Percentiles rank a stretch among this genome's conserved stretches.
Evolutionary conservation across 1,140 invertebrate genomes (phyloP).

Genomic region (Sweltsa coloradensis): DNA sequence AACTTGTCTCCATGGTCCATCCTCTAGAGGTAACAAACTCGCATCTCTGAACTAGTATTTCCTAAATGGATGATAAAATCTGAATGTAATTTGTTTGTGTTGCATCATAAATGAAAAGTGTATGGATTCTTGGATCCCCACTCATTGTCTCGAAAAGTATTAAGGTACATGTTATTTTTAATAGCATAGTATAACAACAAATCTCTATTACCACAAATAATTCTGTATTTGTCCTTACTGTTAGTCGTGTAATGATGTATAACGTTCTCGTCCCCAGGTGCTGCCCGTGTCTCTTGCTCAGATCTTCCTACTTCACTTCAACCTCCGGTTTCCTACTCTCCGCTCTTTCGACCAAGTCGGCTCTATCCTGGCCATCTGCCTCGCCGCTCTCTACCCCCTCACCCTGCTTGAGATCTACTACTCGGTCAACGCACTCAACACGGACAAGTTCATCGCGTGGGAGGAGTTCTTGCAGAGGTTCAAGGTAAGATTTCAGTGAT

Average conservation of each 20-base stretch:
- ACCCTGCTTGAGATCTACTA: conserved; percentile 86
- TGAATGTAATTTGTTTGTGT: too few species aligned
- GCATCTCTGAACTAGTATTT: too few species aligned
- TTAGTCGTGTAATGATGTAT: too few species aligned
- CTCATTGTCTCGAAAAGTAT: too few species aligned
- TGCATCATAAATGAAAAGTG: too few species aligned
- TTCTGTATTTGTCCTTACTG: conserved; percentile 7
- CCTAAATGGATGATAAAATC: too few species aligned
- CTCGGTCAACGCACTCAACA: conserved; percentile 76
- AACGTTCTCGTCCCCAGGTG: conserved; percentile 35
- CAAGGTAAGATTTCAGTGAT: too few species aligned
- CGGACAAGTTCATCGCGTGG: conserved; percentile 68
- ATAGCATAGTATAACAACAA: not conserved
- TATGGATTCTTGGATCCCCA: too few species aligned
- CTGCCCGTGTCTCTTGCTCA: conserved; percentile 84
- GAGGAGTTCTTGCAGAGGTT: conserved; percentile 79
- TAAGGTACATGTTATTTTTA: too few species aligned
- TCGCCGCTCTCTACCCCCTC: conserved; percentile 82
- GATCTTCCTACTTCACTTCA: conserved; percentile 88
- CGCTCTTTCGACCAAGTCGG: conserved; percentile 81
- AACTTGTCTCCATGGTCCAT: too few species aligned
- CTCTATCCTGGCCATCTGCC: conserved; percentile 74
- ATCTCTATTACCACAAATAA: not conserved
- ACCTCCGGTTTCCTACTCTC: conserved; percentile 80
- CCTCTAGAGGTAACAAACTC: too few species aligned